These are phyloP conservation scores for Sebastes taczanowskii DNA, from an alignment of 2,797 vertebrate genomes.

Conservation along the genomic window DNA sequence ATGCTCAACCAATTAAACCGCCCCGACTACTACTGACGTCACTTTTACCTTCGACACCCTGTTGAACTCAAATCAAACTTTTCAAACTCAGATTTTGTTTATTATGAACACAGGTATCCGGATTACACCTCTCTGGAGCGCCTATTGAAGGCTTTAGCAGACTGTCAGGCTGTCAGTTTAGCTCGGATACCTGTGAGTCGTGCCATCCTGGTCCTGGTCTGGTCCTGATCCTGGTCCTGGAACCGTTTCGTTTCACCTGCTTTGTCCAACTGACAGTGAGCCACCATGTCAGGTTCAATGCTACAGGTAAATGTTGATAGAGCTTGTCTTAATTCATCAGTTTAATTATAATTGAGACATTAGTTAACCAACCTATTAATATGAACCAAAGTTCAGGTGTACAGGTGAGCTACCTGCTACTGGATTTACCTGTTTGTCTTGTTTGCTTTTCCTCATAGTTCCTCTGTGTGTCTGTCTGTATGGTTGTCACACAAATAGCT, in stretches of 20 bases:
- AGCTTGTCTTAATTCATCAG: fast-evolving
- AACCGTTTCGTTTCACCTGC: background rate
- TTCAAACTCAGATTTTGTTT: background rate
- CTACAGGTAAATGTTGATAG: constrained; percentile 65
- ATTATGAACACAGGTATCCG: background rate
- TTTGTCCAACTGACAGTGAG: constrained; percentile 20
- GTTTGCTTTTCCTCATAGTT: constrained; percentile 38
- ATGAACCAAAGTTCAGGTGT: background rate
- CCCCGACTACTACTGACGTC: constrained; percentile 29
- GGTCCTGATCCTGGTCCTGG: background rate
- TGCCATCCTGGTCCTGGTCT: background rate
- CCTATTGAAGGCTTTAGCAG: background rate
- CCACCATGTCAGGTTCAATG: constrained; percentile 74
- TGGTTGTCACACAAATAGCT: background rate
- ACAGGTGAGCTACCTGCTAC: background rate
- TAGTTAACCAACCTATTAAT: background rate
- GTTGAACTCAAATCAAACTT: constrained; percentile 50
- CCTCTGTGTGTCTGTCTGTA: background rate
- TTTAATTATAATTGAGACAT: too few relatives aligned
- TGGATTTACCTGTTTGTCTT: constrained; percentile 66
- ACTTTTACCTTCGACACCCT: background rate
- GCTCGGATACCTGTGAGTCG: background rate
- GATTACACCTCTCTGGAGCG: background rate
- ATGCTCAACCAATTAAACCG: constrained; percentile 17
- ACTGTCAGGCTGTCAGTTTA: background rate